phyloP scores from a whole-genome alignment of 2,888 invertebrate species.

The Pandemis heparana region DNA sequence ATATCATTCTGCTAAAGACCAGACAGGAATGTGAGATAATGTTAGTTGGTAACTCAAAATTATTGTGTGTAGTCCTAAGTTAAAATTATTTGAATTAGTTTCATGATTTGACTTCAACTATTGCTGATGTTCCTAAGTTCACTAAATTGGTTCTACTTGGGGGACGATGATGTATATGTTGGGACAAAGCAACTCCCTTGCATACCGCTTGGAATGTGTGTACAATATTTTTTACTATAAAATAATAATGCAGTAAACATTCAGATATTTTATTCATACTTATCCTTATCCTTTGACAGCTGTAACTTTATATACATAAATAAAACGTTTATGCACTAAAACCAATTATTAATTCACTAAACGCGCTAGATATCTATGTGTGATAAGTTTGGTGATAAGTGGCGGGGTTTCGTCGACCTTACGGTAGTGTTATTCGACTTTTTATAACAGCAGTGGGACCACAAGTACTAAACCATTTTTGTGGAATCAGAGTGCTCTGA shows the following conservation, averaged over 20 bases:
- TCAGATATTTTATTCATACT: conserved; percentile 69
- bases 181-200: conserved; percentile 50
- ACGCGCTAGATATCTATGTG: too few relatives aligned
- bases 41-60: conserved; percentile 16
- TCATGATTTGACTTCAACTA: conserved; percentile 30
- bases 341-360: too few relatives aligned
- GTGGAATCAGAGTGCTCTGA: too few relatives aligned
- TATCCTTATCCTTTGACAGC: conserved; percentile 40
- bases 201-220: conserved; percentile 78
- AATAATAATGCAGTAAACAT: conserved; percentile 81
- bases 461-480: too few relatives aligned
- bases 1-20: not conserved
- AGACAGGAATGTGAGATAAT: not conserved
- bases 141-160: conserved; percentile 13
- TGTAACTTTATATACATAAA: not conserved
- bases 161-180: conserved; percentile 20
- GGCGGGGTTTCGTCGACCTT: too few relatives aligned
- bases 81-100: conserved; percentile 28
- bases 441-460: too few relatives aligned
- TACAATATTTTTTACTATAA: conserved; percentile 84
- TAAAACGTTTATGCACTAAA: not conserved
- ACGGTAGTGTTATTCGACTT: too few relatives aligned
- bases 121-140: conserved; percentile 34
- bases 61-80: conserved; percentile 42
- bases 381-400: too few relatives aligned